Conservation (phyloP, 1,140 invertebrate species). For the Sitobion miscanthi region DNA sequence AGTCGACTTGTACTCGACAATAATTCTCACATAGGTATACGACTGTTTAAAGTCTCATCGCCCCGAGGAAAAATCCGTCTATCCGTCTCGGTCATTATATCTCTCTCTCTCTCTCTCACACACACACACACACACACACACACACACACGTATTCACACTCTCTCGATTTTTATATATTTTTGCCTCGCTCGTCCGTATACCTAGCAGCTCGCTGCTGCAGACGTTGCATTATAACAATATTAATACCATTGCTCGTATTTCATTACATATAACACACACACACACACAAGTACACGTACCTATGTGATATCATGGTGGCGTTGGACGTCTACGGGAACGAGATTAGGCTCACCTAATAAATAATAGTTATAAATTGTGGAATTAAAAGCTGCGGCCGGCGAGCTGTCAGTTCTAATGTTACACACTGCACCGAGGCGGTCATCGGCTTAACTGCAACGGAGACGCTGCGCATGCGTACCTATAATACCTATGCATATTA, state of each 20-base stretch:
- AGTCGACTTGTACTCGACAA: neutral
- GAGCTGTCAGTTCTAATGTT: slow-evolving; percentile 48
- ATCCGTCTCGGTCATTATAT: neutral
- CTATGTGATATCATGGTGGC: neutral
- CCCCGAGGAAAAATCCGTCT: neutral
- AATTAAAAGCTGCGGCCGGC: slow-evolving; percentile 46
- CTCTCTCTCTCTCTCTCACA: neutral
- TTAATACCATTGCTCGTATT: slow-evolving; percentile 45
- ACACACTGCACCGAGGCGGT: slow-evolving; percentile 12
- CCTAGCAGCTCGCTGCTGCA: neutral
- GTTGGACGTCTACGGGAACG: neutral
- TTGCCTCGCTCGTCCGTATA: neutral
- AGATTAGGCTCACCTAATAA: slow-evolving; percentile 50
- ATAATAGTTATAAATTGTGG: slow-evolving; percentile 56
- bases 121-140: neutral
- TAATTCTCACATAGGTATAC: neutral
- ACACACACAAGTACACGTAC: neutral
- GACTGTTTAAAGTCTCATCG: neutral
- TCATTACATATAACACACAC: neutral
- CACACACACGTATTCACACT: neutral
- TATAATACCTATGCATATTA: neutral
- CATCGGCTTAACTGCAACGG: slow-evolving; percentile 8
- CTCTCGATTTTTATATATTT: neutral
- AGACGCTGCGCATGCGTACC: neutral
- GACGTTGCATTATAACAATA: neutral